Base-by-base conservation (phyloP, 2,888 invertebrate species). In the Himalopsyche tibetana region DNA sequence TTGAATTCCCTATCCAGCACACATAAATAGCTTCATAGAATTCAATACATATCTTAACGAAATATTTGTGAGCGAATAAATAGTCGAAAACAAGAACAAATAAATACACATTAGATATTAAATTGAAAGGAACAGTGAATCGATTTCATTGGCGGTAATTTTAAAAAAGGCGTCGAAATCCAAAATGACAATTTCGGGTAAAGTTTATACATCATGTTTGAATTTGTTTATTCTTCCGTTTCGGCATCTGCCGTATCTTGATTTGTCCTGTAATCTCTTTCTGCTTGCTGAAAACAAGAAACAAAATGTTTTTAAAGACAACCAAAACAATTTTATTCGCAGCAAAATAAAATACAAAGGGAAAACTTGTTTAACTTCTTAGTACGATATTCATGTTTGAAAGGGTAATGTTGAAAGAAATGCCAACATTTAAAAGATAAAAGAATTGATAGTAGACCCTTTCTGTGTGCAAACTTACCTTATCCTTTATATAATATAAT, bases 261-360 rank as follows among this genome's bases (percentile, higher is more conserved):
- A 81, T 84, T 83, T 55, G 86, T 82, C 84, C 88, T 87, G 87
- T 86, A 88, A 45, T 88, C 88, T 86, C 88, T 88, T 79, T 88
- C 88, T 6, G 88, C 88, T 88, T 88, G 87, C 88, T 88, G 85
- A 80, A 88, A 87, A 55, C 9, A 84, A 85, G 17, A 84, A 79
- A 79, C 45, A 28, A 74, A 74, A 74, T 74, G 36, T 74, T 36
- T 51, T 74, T 69, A 74, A 74, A 38, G 36, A 38, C 74, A 63
- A 19, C 63, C 6, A 11, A 63, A 63, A 63, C 19, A 36, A 15
- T 74, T 74, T 36, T 36, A 74, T 36, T n/a, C 6, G 28, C 19
- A 63, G 19, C 63, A 63, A 63, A 74, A 74, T 74, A 74, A 36
- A 38, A 74, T 36, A 38, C 74, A 74, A 74, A 74, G 36, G 5